These are phyloP conservation scores for Archips xylosteana DNA, from an alignment of 2,888 invertebrate species.

Conservation along the genomic window DNA sequence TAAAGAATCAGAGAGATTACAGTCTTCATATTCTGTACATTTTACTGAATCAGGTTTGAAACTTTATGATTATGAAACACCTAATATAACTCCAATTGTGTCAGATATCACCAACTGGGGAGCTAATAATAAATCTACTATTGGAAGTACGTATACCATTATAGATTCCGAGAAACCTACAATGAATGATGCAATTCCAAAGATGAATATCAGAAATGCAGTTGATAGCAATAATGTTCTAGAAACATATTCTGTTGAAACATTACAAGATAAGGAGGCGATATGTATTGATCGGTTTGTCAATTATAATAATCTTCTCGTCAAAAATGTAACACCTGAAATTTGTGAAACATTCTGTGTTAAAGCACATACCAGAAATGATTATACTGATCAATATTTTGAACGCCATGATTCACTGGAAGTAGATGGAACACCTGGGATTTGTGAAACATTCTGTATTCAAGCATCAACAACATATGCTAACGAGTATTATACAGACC, in stretches of 20 bases:
- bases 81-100: background rate
- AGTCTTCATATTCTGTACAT: slow-evolving; percentile 56
- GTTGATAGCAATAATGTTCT: background rate
- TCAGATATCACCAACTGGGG: background rate
- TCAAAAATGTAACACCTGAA: background rate
- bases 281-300: background rate
- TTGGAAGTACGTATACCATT: slow-evolving; percentile 40
- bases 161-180: background rate
- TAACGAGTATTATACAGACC: slow-evolving; percentile 6
- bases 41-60: slow-evolving; percentile 46
- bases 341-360: background rate
- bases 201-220: background rate
- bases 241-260: background rate
- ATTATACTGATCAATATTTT: slow-evolving; percentile 13
- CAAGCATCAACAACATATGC: background rate
- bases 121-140: background rate
- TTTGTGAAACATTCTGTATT: background rate
- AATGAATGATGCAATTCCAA: background rate
- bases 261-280: background rate
- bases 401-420: background rate
- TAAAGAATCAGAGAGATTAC: slow-evolving; percentile 32
- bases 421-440: background rate
- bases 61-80: slow-evolving; percentile 27
- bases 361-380: slow-evolving; percentile 4
- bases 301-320: background rate